Conservation (phyloP, 1,140 invertebrate genomes). For the Globodera rostochiensis region DNA sequence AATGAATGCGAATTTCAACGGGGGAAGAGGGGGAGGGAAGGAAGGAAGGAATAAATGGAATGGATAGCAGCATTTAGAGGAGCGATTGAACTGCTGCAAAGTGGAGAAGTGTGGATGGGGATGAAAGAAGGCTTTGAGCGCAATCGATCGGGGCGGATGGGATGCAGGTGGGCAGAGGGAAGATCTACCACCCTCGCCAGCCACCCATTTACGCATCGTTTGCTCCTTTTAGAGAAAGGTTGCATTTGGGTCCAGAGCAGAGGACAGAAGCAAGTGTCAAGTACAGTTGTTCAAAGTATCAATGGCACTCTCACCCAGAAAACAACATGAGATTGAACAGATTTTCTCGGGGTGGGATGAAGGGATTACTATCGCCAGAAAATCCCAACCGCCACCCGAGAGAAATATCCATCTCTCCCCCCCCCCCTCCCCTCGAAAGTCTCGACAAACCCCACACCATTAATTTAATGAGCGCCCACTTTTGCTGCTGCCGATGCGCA, state of each 20-base stretch:
- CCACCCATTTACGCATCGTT: background rate
- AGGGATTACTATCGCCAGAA: background rate
- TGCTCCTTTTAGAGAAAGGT: background rate
- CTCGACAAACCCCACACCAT: background rate
- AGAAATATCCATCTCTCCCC: background rate
- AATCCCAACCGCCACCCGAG: background rate
- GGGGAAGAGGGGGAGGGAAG: background rate
- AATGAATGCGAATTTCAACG: background rate
- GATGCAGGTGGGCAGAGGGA: background rate
- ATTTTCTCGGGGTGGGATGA: background rate
- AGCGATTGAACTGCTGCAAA: constrained; percentile 1
- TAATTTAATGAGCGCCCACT: constrained; percentile 1
- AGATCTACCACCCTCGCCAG: background rate
- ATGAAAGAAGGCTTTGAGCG: background rate
- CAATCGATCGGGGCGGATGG: background rate
- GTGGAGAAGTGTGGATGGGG: background rate
- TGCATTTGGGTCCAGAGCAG: background rate
- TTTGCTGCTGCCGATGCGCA: background rate
- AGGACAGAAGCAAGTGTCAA: background rate
- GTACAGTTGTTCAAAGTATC: too few species aligned
- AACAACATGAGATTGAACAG: too few species aligned
- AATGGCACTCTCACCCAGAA: too few species aligned
- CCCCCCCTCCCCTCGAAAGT: background rate
- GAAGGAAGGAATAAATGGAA: background rate
- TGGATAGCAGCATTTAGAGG: background rate